A percentile compares a stretch with the other conserved stretches of the same genome.
These are phyloP conservation scores for Sussaba pulchella DNA, from an alignment of 2,888 invertebrate genomes.

Conservation along the genomic window DNA sequence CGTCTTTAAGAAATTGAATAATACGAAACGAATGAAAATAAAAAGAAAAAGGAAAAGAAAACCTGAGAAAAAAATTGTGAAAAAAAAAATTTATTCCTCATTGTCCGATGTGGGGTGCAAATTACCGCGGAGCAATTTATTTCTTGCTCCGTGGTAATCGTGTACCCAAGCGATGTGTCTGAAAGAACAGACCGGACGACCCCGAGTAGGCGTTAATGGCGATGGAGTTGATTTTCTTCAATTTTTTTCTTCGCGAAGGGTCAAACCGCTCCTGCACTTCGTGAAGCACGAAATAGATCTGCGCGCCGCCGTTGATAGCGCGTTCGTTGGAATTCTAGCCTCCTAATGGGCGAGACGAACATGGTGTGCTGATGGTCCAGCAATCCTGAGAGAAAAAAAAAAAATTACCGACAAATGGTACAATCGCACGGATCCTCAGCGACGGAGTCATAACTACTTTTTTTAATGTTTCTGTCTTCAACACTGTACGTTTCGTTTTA, in stretches of 20 bases:
- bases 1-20: too few relatives aligned
- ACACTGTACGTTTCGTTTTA: too few relatives aligned
- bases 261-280: neutral
- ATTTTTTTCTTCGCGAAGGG: constrained; percentile 7
- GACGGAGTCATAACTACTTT: too few relatives aligned
- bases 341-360: neutral
- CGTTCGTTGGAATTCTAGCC: neutral
- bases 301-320: neutral
- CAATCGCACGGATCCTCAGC: too few relatives aligned
- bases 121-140: neutral
- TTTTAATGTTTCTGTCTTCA: too few relatives aligned
- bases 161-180: neutral
- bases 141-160: neutral
- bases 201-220: too few relatives aligned
- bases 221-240: too few relatives aligned
- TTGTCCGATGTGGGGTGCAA: neutral
- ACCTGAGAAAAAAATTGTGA: neutral
- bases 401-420: too few relatives aligned
- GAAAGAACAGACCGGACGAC: neutral
- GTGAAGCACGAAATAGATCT: neutral
- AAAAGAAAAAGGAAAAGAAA: too few relatives aligned
- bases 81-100: neutral
- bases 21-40: too few relatives aligned
- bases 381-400: too few relatives aligned
- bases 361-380: neutral